Evolutionary conservation across 2,888 invertebrate species (phyloP), one percentile per base, ranked within the genome.

Genomic region (Lycophotia porphyrea): DNA sequence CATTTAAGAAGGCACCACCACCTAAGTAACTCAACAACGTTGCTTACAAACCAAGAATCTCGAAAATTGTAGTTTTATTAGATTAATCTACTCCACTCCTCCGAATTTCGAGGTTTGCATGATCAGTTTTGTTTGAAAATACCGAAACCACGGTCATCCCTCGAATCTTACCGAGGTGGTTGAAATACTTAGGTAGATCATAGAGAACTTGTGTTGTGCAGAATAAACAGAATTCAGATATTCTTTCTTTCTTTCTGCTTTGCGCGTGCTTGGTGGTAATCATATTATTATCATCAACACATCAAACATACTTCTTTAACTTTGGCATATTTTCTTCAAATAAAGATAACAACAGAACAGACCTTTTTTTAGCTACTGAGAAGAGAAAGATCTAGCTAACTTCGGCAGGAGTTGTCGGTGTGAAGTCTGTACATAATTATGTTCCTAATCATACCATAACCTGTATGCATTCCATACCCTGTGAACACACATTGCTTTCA

Each of bases 401-500:
- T n/a, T 39, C n/a, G 36, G 61, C 36, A 63, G 61, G 61, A 61
- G 13, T 15, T 36, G 36, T 60, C 60, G 61, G 61, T 63, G 24
- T n/a, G 31, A 42, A 52, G 21, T 47, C 42, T 42, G 8, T 52
- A 64, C 21, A 13, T 9, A 15, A 24, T 3, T 52, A n/a, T 9
- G 27, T 49, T 71, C 18, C 4, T 44, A 24, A 47, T 47, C 31
- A 79, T 70, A 31, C 52, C 49, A 52, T 47, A 65, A 61, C 52
- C 27, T 64, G 18, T 39, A n/a, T 27, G 27, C 36, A 55, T 69
- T 36, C 64, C 24, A 42, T 49, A 60, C 58, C 65, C 68, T 79
- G 76, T 52, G 39, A 65, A 39, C 13, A 71, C 18, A 71, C 47
- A 79, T 71, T 71, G 39, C 34, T 36, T 65, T 44, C 70, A 71